phyloP scores from a whole-genome alignment of 2,797 vertebrate species.

The Dicrostonyx torquatus region DNA sequence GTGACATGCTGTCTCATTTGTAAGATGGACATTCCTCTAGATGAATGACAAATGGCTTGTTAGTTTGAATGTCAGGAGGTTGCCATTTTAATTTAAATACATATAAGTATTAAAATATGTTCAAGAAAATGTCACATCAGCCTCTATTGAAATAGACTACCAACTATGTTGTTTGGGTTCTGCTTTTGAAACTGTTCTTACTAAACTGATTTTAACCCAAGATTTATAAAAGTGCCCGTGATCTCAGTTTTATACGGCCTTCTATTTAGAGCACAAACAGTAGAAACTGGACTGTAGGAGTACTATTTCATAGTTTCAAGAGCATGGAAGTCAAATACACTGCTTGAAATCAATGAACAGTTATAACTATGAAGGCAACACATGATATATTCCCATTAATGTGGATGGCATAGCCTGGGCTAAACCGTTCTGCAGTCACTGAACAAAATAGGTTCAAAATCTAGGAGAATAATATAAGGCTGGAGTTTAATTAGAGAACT shows the following conservation, averaged over 20 bases:
- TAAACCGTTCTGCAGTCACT: not conserved
- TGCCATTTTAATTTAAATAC: conserved; percentile 73
- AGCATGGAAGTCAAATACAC: conserved; percentile 36
- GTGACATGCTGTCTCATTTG: not conserved
- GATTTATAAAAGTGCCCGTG: conserved; percentile 63
- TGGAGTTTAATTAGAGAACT: conserved; percentile 57
- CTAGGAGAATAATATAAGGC: not conserved
- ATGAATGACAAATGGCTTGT: not conserved
- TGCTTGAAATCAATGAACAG: conserved; percentile 41
- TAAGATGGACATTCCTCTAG: not conserved
- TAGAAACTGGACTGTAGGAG: conserved; percentile 27
- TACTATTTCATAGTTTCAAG: conserved; percentile 67
- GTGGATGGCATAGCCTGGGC: not conserved
- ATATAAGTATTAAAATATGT: conserved; percentile 61
- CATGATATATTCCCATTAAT: conserved; percentile 7
- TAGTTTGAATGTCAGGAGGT: conserved; percentile 63
- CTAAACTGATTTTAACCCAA: conserved; percentile 35
- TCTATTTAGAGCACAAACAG: conserved; percentile 69
- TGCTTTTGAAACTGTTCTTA: conserved; percentile 63
- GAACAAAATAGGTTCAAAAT: not conserved
- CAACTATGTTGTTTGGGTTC: conserved; percentile 65
- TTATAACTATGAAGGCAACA: not conserved
- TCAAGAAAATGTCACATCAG: conserved; percentile 54
- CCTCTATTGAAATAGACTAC: conserved; percentile 50
- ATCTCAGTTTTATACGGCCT: conserved; percentile 44